A percentile compares a stretch with the other conserved stretches of the same genome.
Evolutionary conservation across 2,797 vertebrate species (phyloP).

Genomic region (Philypnodon macrostomus): DNA sequence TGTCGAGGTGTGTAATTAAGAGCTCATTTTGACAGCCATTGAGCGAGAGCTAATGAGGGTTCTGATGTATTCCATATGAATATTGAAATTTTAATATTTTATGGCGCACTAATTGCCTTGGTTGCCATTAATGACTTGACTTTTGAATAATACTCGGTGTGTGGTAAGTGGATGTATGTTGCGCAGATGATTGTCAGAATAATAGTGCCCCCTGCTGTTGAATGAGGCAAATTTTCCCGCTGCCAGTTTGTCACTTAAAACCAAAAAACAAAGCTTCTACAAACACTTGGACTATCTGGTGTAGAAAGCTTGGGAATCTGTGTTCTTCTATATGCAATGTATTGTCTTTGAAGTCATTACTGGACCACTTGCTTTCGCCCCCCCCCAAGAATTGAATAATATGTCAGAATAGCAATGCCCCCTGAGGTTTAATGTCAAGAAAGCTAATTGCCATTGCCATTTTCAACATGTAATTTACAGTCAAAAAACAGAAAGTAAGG

Average conservation of each 20-base stretch:
- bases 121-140: slow-evolving; percentile 64
- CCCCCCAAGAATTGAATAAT: too few relatives aligned
- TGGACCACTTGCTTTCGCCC: too few relatives aligned
- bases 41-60: slow-evolving; percentile 71
- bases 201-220: slow-evolving; percentile 3
- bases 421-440: too few relatives aligned
- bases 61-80: slow-evolving; percentile 73
- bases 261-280: background rate
- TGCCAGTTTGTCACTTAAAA: background rate
- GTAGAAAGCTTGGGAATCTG: too few relatives aligned
- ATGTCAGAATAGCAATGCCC: too few relatives aligned
- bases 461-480: too few relatives aligned
- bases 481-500: too few relatives aligned
- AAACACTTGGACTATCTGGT: too few relatives aligned
- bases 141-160: slow-evolving; percentile 62
- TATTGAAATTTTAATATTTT: slow-evolving; percentile 76
- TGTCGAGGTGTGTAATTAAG: slow-evolving; percentile 75
- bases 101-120: slow-evolving; percentile 73
- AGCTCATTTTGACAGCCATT: slow-evolving; percentile 68
- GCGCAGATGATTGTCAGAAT: slow-evolving; percentile 1
- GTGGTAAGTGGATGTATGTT: slow-evolving; percentile 43
- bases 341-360: too few relatives aligned
- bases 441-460: too few relatives aligned
- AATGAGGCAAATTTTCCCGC: slow-evolving; percentile 3
- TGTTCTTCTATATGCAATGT: too few relatives aligned